Conservation (phyloP, 2,797 vertebrate species). For the Smutsia temminckii region DNA sequence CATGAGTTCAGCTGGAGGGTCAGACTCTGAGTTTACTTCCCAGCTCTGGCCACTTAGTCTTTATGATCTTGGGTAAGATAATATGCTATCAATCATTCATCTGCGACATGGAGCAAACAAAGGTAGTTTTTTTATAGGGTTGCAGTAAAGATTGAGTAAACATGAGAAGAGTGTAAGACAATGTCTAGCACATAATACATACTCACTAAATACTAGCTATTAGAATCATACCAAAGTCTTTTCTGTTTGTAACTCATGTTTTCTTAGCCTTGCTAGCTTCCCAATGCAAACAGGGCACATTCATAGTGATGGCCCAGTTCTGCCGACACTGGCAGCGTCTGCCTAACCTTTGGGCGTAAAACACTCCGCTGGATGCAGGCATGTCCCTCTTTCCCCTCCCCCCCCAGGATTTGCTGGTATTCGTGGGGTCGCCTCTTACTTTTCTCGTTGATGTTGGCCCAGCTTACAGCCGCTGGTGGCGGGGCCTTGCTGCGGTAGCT, state of each 20-base stretch:
- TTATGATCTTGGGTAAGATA: background rate
- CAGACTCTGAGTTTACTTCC: background rate
- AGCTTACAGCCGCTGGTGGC: background rate
- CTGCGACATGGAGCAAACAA: constrained; percentile 67
- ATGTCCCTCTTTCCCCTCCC: background rate
- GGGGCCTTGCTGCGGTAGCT: background rate
- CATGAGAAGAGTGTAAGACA: background rate
- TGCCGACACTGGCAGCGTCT: background rate
- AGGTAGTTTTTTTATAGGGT: background rate
- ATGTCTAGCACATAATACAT: background rate
- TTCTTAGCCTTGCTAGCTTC: background rate
- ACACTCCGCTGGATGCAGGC: background rate
- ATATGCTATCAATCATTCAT: background rate
- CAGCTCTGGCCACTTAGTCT: background rate
- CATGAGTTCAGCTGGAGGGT: background rate
- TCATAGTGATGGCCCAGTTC: background rate
- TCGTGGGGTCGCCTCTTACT: background rate
- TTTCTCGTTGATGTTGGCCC: background rate
- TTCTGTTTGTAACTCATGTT: background rate
- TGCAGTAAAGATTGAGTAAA: background rate
- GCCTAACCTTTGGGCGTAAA: background rate
- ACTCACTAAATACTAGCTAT: background rate
- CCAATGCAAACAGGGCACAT: background rate
- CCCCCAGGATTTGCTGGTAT: background rate
- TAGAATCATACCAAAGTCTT: background rate